Percentiles rank a stretch among this genome's conserved stretches.
phyloP scores from a whole-genome alignment of 2,113 vertebrate species.

The Cepphus grylle region DNA sequence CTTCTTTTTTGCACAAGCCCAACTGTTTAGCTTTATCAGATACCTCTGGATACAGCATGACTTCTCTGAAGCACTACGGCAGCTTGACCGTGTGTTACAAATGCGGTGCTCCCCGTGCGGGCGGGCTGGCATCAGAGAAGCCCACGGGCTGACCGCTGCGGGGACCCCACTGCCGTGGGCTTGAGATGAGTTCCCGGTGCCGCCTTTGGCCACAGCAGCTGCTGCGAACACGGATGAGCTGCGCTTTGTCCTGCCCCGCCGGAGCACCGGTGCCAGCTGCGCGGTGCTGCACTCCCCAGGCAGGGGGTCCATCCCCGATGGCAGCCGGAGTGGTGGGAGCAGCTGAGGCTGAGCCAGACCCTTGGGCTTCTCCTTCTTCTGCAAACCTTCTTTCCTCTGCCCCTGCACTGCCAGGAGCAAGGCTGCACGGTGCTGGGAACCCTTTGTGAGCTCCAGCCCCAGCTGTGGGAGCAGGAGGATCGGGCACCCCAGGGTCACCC shows the following conservation, averaged over 20 bases:
- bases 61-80: neutral
- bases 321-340: neutral
- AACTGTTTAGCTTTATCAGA: neutral
- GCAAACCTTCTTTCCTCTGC: neutral
- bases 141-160: neutral
- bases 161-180: neutral
- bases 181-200: neutral
- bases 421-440: neutral
- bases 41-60: accelerated
- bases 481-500: neutral
- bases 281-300: neutral
- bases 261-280: accelerated
- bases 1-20: neutral
- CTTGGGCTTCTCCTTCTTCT: neutral
- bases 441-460: neutral
- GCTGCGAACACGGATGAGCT: accelerated
- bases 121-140: neutral
- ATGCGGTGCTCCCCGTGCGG: accelerated
- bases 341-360: neutral
- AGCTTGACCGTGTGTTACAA: neutral
- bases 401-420: neutral
- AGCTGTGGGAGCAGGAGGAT: neutral
- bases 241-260: accelerated
- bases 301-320: accelerated
- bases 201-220: neutral